Evolutionary conservation across 2,888 invertebrate genomes (phyloP).

Genomic region (Lysandra coridon): DNA sequence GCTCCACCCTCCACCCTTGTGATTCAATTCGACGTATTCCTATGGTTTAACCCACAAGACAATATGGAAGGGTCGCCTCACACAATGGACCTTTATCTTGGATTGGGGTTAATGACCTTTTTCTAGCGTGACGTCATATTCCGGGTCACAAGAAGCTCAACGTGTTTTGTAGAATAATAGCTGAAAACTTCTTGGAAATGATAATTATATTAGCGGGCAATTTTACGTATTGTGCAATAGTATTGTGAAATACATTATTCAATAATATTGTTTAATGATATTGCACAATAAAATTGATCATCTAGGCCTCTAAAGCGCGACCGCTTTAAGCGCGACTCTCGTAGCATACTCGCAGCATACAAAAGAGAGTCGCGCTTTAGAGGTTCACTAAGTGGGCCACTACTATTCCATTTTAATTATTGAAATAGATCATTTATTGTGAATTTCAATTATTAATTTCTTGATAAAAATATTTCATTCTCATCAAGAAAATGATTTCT

Average conservation of each 20-base stretch:
- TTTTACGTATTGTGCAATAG: too few species aligned
- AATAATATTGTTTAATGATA: too few species aligned
- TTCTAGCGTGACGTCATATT: not conserved
- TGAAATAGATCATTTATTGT: not conserved
- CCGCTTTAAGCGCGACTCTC: too few species aligned
- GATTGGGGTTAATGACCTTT: not conserved
- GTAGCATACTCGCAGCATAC: too few species aligned
- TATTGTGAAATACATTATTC: too few species aligned
- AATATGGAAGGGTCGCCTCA: not conserved
- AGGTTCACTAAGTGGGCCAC: too few species aligned
- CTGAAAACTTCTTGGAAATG: not conserved
- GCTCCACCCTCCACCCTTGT: not conserved
- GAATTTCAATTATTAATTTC: not conserved
- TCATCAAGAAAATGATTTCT: not conserved
- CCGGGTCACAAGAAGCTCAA: not conserved
- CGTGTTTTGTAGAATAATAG: not conserved
- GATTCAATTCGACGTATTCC: not conserved
- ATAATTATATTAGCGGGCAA: not conserved
- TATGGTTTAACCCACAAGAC: not conserved
- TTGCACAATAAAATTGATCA: too few species aligned
- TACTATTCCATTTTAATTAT: not conserved
- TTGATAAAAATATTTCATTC: not conserved
- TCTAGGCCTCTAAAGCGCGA: too few species aligned
- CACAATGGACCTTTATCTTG: slow-evolving; percentile 8
- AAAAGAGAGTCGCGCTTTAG: too few species aligned